Conservation (phyloP, 2,888 invertebrate species). For the Sinelater perroti region DNA sequence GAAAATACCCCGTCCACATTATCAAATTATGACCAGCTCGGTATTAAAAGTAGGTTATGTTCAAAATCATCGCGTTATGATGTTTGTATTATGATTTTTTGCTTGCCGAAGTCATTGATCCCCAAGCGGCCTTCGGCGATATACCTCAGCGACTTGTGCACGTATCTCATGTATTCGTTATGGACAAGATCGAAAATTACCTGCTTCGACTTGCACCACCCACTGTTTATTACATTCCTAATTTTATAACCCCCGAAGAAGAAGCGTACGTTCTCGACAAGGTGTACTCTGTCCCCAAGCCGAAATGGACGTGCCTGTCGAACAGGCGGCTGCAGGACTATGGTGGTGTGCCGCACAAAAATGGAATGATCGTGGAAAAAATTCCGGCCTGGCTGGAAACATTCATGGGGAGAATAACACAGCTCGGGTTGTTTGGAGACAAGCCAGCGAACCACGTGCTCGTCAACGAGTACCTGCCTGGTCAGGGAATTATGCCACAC, state of each 20-base stretch:
- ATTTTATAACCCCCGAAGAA: constrained; percentile 82
- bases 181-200: constrained; percentile 40
- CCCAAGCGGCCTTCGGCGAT: constrained; percentile 13
- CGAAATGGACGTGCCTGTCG: constrained; percentile 94
- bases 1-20: no score
- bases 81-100: constrained; percentile 8
- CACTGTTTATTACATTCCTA: constrained; percentile 83
- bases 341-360: constrained; percentile 93
- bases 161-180: constrained; percentile 21
- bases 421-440: constrained; percentile 74
- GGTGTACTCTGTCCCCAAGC: constrained; percentile 83
- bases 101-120: neutral
- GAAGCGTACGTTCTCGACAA: constrained; percentile 75
- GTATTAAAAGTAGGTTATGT: no score
- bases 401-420: constrained; percentile 75
- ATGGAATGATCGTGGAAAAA: constrained; percentile 91
- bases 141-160: constrained; percentile 7
- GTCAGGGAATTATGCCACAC: constrained; percentile 98
- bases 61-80: no score
- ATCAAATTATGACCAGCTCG: no score
- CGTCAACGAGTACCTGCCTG: constrained; percentile 91
- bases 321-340: constrained; percentile 96
- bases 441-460: constrained; percentile 90
- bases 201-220: constrained; percentile 64
- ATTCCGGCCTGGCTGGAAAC: constrained; percentile 86